Base-by-base conservation (phyloP, 1,140 invertebrate species). In the Drosophila takahashii region DNA sequence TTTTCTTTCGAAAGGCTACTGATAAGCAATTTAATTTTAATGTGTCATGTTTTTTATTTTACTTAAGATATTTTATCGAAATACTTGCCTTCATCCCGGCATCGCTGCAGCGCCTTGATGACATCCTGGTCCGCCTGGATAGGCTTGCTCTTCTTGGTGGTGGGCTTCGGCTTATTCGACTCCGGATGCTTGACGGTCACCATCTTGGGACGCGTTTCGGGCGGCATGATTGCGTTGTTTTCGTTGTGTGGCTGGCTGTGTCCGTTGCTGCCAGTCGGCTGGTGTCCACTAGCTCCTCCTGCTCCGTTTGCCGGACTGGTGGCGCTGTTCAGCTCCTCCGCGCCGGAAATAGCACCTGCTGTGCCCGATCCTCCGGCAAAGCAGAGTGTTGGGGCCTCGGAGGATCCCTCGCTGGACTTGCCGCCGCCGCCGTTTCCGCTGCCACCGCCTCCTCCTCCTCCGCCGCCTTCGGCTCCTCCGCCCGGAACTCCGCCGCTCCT, bases 111-210 rank as follows among this genome's bases (percentile, higher is more conserved):
- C 91, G 99, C 98, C 92, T 99, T 99, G 11, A 96, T 95, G 34
- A 99, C 96, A 93, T 99, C 98, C 69, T 98, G 93, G 92, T 98
- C 97, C 3, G 98, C 97, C 93, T 98, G 97, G 54, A 98, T 97
- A 0, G 97, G 97, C 92, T 97, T 97, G 69, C 85, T 86, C 92
- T 98, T 98, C 89, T 97, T 97, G 11, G 95, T 91, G 27, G 97
- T 98, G 2, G 97, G 97, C 92, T 98, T 99, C 1, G 98, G 96
- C 92, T 98, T 98, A 87, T 97, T 98, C 1, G 97, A 98, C 84
- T 98, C 98, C 2, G 98, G 97, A 92, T 98, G 97, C 87, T 97
- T 98, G 0, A 99, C 97, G 9, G 96, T 98, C 4, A 99, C 98
- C 47, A 97, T 96, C 92, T 98, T 98, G 27, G 96, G 96, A 67